Percentiles rank a stretch among this genome's conserved stretches.
phyloP scores from a whole-genome alignment of 2,797 vertebrate genomes.

The Hypotaenidia philippensis region DNA sequence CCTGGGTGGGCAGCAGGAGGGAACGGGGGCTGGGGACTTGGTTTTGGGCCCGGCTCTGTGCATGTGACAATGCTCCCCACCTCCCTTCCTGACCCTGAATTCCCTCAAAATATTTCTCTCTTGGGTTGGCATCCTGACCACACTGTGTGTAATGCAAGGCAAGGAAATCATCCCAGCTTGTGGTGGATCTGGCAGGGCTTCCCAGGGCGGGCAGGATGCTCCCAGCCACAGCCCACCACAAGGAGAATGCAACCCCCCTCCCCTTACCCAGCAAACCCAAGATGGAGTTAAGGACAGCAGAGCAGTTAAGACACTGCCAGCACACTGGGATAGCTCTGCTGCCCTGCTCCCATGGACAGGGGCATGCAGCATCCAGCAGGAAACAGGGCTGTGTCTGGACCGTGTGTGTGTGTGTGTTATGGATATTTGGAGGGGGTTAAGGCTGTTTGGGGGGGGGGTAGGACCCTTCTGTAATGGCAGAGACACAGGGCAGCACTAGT shows the following conservation, averaged over 20 bases:
- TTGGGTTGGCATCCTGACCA: not conserved
- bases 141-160: no score
- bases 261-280: not conserved
- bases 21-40: not conserved
- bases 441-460: not conserved
- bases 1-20: not conserved
- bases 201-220: not conserved
- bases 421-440: no score
- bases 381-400: not conserved
- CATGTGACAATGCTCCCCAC: not conserved
- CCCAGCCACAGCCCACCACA: not conserved
- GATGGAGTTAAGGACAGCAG: not conserved
- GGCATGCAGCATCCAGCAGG: no score
- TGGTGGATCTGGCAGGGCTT: not conserved
- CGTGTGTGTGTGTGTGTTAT: no score
- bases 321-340: fast-evolving
- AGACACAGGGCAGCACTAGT: not conserved
- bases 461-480: not conserved
- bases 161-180: not conserved
- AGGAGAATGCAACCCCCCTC: not conserved
- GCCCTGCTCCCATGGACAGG: no score
- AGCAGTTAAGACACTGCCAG: not conserved
- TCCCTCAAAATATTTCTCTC: not conserved
- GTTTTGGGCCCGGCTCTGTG: not conserved
- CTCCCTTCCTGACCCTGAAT: not conserved